phyloP scores from a whole-genome alignment of 2,888 invertebrate genomes.

The Macroteleia sp. region DNA sequence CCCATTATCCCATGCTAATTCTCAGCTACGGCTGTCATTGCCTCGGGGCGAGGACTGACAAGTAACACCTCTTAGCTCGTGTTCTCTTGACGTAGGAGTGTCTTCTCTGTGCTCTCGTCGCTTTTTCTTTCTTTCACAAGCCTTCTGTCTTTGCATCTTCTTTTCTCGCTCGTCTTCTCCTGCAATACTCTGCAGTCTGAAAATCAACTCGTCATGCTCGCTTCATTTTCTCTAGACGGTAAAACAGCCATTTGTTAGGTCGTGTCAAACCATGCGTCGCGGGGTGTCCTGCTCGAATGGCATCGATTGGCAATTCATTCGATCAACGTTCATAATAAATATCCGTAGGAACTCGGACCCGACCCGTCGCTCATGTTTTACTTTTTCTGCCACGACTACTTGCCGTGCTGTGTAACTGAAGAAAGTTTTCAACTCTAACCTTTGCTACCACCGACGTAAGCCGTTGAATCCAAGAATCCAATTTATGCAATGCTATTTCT shows the following conservation, averaged over 20 bases:
- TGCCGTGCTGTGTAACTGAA: constrained; percentile 19
- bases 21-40: constrained; percentile 82
- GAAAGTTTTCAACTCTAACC: constrained; percentile 50
- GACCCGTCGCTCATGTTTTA: constrained; percentile 44
- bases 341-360: constrained; percentile 54
- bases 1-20: constrained; percentile 84
- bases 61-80: constrained; percentile 82
- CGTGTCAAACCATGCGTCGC: constrained; percentile 81
- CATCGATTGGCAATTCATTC: constrained; percentile 83
- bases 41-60: constrained; percentile 82
- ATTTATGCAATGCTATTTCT: too few species aligned
- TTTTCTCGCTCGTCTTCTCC: constrained; percentile 58
- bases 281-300: constrained; percentile 80
- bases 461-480: too few species aligned
- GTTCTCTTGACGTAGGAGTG: constrained; percentile 72
- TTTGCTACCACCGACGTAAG: too few species aligned
- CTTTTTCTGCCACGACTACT: constrained; percentile 45
- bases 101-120: constrained; percentile 57
- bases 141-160: constrained; percentile 47
- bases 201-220: constrained; percentile 84
- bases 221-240: constrained; percentile 83
- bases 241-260: constrained; percentile 84
- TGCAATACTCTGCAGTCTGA: constrained; percentile 74
- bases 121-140: constrained; percentile 22
- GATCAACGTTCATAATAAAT: constrained; percentile 73